Evolutionary conservation across 2,797 vertebrate species (phyloP), one percentile per base, ranked within the genome.

Genomic region (Microhierax caerulescens): DNA sequence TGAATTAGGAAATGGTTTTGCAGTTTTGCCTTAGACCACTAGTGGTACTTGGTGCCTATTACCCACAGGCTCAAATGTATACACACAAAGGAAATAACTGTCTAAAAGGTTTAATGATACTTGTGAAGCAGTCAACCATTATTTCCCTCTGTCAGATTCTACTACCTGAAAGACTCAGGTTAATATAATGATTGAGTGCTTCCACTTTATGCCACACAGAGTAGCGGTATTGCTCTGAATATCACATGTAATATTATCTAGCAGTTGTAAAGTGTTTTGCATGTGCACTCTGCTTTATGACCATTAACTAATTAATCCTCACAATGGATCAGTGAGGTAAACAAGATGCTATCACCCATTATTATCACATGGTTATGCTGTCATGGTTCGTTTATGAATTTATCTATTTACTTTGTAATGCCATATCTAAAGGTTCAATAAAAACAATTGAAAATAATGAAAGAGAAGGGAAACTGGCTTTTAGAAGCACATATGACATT

Each of bases 231-330:
- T 92, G 78, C 94, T 94, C 80, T 85, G 77, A 95, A 85, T 95
- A 95, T 96, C 93, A 95, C 72, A 74, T 83, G 74, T 91, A 91
- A 91, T 94, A 94, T 76, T 93, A 92, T 87, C 85, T 79, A 95
- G 85, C 93, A 89, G 88, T 95, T 92, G 57, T 79, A 91, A 97
- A 94, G 56, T 82, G 84, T 79, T 96, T 92, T 92, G 85, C 68
- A 36, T 80, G 88, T 93, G 76, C 80, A 57, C 78, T 93, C 77
- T 91, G 83, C 68, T 96, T 96, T 96, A 90, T 94, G 90, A 68
- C 85, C 94, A 96, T 94, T 93, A 94, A 92, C 90, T 97, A 96
- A 97, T 96, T 96, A 96, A 93, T 95, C 80, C 88, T 95, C 43
- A 89, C 95, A 95, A 60, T 84, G 78, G 34, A 65, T 96, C 83